A percentile compares a stretch with the other conserved stretches of the same genome.
phyloP scores from a whole-genome alignment of 1,140 invertebrate species.

The Hirudo medicinalis region DNA sequence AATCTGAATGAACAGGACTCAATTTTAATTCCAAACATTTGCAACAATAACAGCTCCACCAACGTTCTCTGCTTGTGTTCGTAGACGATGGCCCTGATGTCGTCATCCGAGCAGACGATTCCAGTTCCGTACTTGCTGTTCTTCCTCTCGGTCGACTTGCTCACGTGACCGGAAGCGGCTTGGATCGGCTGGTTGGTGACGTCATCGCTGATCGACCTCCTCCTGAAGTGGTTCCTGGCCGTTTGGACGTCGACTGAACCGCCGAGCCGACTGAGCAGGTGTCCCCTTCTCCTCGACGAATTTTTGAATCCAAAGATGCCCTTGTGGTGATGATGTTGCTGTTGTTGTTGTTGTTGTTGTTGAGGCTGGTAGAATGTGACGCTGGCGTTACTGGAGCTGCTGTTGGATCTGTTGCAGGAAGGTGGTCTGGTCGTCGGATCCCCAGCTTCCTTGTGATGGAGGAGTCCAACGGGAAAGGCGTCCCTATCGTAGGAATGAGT shows the following conservation, averaged over 20 bases:
- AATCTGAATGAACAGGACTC: too few species aligned
- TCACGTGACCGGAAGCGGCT: neutral
- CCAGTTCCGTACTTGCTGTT: neutral
- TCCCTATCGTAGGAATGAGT: too few species aligned
- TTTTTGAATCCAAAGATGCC: neutral
- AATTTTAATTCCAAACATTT: too few species aligned
- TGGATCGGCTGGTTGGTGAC: neutral
- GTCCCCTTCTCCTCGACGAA: neutral
- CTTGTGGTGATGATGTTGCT: neutral
- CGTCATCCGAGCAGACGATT: conserved; percentile 22
- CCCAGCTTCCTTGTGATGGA: too few species aligned
- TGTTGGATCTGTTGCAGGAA: neutral
- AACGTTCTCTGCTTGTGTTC: conserved; percentile 1
- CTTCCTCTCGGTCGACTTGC: neutral
- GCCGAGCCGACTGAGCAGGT: neutral
- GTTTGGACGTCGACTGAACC: conserved; percentile 3
- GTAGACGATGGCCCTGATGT: conserved; percentile 16
- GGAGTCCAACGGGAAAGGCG: too few species aligned
- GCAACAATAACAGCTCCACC: too few species aligned
- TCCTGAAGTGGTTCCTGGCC: conserved; percentile 18
- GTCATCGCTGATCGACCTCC: conserved; percentile 23
- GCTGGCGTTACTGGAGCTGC: neutral
- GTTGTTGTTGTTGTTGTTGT: neutral
- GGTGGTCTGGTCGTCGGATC: neutral
- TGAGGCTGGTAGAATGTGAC: too few species aligned